Evolutionary conservation across 2,888 invertebrate species (phyloP), one percentile per base, ranked within the genome.

Genomic region (Polydesmus complanatus): DNA sequence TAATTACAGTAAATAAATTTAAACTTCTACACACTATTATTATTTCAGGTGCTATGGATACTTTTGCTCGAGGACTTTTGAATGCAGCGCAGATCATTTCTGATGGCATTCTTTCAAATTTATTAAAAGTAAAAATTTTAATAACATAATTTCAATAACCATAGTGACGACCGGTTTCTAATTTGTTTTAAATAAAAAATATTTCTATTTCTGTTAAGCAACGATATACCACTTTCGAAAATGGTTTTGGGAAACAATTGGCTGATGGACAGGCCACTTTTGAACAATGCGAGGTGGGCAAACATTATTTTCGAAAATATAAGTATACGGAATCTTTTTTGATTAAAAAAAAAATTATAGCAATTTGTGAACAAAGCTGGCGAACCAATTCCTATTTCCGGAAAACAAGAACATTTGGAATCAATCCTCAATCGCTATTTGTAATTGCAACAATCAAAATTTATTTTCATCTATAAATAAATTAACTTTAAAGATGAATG

Each of bases 41-140:
- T n/a, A n/a, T n/a, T n/a, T n/a, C n/a, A 37, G 76, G 77, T 60
- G 78, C 78, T 54, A 77, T 82, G 67, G 83, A 84, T 70, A 74
- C 78, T 0, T 71, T 78, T 56, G 83, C 81, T 0, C 74, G 77
- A 60, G 81, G 78, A 0, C 70, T 84, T 51, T 72, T 79, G 18
- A 70, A 75, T 60, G 81, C 82, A 0, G 76, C 78, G 62, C 74
- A 71, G 54, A 71, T 83, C 18, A 70, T 77, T 1, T 71, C 78
- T 0, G 82, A 82, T 51, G 81, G 80, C 56, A 72, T 79, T 2
- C 76, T 83, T 61, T 70, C 75, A 1, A 79, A 79, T 68, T 76
- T 79, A 66, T 69, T 82, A 37, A 79, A 82, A 79, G 81, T 80
- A 66, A 37, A 52, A 18, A 8, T 8, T 50, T 18, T 22, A 48